Evolutionary conservation across 2,113 vertebrate genomes (phyloP).

Genomic region (Phocoena sinus): DNA sequence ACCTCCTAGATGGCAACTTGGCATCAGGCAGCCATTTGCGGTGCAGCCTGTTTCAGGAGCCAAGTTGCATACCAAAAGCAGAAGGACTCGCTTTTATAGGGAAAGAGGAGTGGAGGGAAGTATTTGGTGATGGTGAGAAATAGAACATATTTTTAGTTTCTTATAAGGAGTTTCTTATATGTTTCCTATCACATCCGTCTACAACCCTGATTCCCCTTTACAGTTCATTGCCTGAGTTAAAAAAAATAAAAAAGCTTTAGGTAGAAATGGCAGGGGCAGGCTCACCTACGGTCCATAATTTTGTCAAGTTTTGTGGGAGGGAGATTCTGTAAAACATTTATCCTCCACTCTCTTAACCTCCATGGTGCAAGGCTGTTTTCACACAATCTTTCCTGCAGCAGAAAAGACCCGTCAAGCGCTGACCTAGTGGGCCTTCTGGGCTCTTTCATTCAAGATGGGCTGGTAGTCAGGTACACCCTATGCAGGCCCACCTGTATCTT

Average conservation of each 20-base stretch:
- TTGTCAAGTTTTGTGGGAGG: neutral
- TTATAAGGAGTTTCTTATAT: neutral
- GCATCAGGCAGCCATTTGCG: neutral
- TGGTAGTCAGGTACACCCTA: neutral
- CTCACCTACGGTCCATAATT: neutral
- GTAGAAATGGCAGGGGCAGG: neutral
- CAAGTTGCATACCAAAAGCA: neutral
- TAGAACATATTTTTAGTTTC: neutral
- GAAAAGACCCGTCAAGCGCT: neutral
- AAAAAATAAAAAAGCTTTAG: neutral
- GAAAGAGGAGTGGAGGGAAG: neutral
- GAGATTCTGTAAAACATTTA: neutral
- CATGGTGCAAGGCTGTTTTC: neutral
- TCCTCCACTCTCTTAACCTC: neutral
- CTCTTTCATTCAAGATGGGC: neutral
- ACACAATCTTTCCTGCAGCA: neutral
- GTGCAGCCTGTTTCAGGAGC: neutral
- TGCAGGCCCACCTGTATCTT: neutral
- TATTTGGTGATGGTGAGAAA: neutral
- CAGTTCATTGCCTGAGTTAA: neutral
- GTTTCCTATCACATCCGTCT: neutral
- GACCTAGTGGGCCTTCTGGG: neutral
- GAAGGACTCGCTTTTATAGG: neutral
- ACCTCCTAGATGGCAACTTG: constrained; percentile 26
- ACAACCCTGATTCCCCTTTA: neutral